Conservation (phyloP, 2,888 invertebrate genomes). For the Noctua janthina region DNA sequence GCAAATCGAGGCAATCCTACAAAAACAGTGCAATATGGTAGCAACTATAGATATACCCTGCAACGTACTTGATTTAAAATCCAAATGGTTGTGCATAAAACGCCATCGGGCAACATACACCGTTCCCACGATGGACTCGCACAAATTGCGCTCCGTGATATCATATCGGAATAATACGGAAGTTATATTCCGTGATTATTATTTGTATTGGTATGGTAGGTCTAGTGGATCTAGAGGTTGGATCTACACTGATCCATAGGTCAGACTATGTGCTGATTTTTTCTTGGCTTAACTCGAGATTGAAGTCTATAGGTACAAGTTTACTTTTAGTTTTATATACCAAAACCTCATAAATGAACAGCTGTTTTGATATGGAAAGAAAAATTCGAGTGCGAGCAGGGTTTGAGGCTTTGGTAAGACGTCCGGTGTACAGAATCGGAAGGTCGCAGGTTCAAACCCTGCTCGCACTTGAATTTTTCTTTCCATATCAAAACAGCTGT, state of each 20-base stretch:
- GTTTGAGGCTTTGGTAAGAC: no score
- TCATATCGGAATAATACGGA: slow-evolving; percentile 11
- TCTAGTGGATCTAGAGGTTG: neutral
- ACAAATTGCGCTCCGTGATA: slow-evolving; percentile 22
- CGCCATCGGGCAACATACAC: slow-evolving; percentile 21
- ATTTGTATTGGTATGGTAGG: neutral
- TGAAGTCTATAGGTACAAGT: neutral
- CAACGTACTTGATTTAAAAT: slow-evolving; percentile 29
- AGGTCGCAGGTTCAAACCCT: no score
- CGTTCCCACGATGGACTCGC: slow-evolving; percentile 29
- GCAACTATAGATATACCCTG: neutral
- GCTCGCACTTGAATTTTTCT: no score
- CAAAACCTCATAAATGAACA: neutral
- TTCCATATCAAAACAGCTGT: no score
- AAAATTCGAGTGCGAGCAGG: no score
- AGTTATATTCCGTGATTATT: slow-evolving; percentile 13
- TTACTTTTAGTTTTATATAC: neutral
- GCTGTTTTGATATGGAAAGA: no score
- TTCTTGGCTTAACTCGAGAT: neutral
- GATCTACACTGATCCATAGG: neutral
- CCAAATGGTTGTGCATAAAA: slow-evolving; percentile 19
- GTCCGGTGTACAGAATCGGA: no score
- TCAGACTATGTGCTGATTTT: neutral
- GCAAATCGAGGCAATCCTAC: neutral
- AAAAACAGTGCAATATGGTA: neutral